phyloP scores from a whole-genome alignment of 2,797 vertebrate genomes.

The Rhinogobio ventralis region DNA sequence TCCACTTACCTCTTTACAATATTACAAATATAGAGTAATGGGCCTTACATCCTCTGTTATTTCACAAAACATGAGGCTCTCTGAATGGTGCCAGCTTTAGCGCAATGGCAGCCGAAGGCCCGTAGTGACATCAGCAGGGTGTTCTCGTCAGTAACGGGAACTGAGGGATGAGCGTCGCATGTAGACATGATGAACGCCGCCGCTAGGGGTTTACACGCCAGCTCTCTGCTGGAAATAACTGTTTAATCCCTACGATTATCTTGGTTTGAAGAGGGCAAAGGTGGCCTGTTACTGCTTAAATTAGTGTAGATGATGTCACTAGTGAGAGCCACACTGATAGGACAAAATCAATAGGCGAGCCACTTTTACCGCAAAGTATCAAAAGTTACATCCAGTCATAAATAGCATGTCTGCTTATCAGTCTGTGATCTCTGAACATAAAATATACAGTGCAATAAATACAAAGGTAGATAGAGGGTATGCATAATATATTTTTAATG shows the following conservation, averaged over 20 bases:
- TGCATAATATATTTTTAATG: too few species aligned
- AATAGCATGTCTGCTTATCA: too few species aligned
- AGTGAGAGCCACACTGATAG: background rate
- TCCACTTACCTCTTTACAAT: slow-evolving; percentile 75
- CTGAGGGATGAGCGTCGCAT: background rate
- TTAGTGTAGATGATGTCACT: background rate
- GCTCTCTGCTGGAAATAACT: background rate
- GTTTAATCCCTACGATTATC: background rate
- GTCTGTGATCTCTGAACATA: too few species aligned
- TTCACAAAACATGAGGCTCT: slow-evolving; percentile 76
- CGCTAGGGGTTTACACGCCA: background rate
- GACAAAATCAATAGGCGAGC: too few species aligned
- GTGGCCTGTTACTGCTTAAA: background rate
- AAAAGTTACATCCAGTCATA: too few species aligned
- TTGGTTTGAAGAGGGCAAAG: background rate
- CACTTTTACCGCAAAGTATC: too few species aligned
- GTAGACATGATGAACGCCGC: background rate
- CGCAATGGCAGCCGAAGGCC: slow-evolving; percentile 51
- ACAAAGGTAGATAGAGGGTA: too few species aligned
- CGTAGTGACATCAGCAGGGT: slow-evolving; percentile 55
- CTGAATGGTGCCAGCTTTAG: slow-evolving; percentile 68
- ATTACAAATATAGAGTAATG: slow-evolving; percentile 77
- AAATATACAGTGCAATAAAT: too few species aligned
- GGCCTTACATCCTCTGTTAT: slow-evolving; percentile 80
- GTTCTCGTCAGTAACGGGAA: slow-evolving; percentile 63